A percentile compares a stretch with the other conserved stretches of the same genome.
Evolutionary conservation across 1,140 invertebrate species (phyloP).

Genomic region (Cydia amplana): DNA sequence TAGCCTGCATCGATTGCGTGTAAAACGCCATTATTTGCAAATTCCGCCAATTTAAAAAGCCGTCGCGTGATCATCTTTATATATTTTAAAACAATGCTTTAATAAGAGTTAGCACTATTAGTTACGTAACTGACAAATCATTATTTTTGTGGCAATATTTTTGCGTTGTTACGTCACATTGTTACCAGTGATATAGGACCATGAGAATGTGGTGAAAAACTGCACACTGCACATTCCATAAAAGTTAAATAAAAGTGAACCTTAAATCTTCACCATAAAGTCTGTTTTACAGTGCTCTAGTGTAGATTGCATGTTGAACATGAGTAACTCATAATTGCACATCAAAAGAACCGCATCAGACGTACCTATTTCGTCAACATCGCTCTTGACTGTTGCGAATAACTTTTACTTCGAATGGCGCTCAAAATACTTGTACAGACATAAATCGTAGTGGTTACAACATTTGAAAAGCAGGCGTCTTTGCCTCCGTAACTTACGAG

Average conservation of each 20-base stretch:
- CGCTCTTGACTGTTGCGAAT: not conserved
- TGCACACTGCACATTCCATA: conserved; percentile 16
- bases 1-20: not conserved
- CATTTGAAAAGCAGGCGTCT: not conserved
- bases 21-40: conserved; percentile 21
- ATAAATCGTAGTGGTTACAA: not conserved
- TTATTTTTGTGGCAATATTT: conserved; percentile 15
- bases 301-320: not conserved
- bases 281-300: not conserved
- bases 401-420: conserved; percentile 15
- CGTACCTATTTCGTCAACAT: conserved; percentile 9
- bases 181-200: not conserved
- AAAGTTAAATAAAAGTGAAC: not conserved
- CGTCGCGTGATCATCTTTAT: conserved; percentile 3
- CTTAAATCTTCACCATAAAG: not conserved
- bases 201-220: conserved; percentile 21
- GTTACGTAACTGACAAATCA: conserved; percentile 10
- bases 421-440: not conserved
- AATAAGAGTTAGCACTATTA: too few relatives aligned
- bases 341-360: conserved; percentile 26
- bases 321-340: conserved; percentile 18
- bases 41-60: not conserved
- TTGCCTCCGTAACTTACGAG: not conserved
- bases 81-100: not conserved
- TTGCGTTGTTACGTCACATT: conserved; percentile 13